Base-by-base conservation (phyloP, 2,888 invertebrate species). In the Apodemia duryi region DNA sequence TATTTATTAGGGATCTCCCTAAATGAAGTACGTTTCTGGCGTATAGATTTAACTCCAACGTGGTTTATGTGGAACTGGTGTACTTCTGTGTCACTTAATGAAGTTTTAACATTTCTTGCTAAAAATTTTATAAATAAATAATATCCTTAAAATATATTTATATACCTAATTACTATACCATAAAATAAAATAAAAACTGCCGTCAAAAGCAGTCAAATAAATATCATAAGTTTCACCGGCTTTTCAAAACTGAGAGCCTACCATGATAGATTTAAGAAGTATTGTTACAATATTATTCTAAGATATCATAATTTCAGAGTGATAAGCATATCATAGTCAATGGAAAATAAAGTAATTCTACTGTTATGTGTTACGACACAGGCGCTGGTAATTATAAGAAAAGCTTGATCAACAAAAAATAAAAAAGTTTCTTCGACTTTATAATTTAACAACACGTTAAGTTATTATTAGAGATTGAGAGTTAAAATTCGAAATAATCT, bases 1-100 rank as follows among this genome's bases (percentile, higher is more conserved):
- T 57, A 57, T 57, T 57, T 57, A 57, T 29, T 57, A 32, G 29
- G 54, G 54, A 32, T 29, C 54, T 57, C 10, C 13, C 54, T 32
- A 32, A 52, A 28, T 52, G 28, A 57, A 57, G 54, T 29, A 28
- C 29, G 54, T 10, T 11, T 32, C 32, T n/a, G 46, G 43, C 10
- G 21, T 54, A 29, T 54, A 54, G 54, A 28, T 11, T 29, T 57
- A 32, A 57, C 28, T 57, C 13, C 13, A 11, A 29, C 54, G 21
- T 57, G 32, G 29, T 57, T 32, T 57, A 32, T 57, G 46, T 49
- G 4, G 46, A n/a, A 49, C 13, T 5, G 2, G n/a, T n/a, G 6
- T n/a, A 49, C 10, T n/a, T 49, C n/a, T 49, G 11, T 49, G 1
- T 46, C 13, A 13, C 13, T 46, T 4, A 46, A 2, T 46, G 13